Percentiles rank a stretch among this genome's conserved stretches.
Conservation (phyloP, 2,888 invertebrate genomes). For the Myopa tessellatipennis region DNA sequence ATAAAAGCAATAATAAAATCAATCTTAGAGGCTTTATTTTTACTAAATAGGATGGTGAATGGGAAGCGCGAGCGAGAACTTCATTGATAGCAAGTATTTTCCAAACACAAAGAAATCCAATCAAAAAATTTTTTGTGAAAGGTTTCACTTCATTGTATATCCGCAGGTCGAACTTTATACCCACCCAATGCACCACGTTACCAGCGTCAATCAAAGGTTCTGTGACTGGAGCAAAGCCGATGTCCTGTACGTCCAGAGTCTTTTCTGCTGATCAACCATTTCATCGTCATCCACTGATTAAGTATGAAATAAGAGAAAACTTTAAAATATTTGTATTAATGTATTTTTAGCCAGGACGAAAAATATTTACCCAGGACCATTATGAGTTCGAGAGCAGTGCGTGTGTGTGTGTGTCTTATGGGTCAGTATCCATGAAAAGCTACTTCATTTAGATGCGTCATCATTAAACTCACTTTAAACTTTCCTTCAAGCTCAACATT, state of each 20-base stretch:
- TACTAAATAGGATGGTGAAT: conserved; percentile 33
- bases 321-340: no score
- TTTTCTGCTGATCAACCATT: not conserved
- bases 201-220: not conserved
- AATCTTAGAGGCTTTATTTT: conserved; percentile 50
- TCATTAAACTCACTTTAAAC: no score
- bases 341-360: no score
- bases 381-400: no score
- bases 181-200: not conserved
- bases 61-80: conserved; percentile 30
- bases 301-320: no score
- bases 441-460: no score
- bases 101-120: conserved; percentile 44
- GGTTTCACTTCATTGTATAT: conserved; percentile 37
- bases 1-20: conserved; percentile 60
- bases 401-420: no score
- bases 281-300: not conserved
- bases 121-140: conserved; percentile 42
- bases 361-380: no score
- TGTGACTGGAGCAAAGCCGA: not conserved
- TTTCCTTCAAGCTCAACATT: no score
- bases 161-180: conserved; percentile 6
- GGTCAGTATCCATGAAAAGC: no score
- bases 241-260: not conserved
- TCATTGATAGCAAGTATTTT: conserved; percentile 8